Conservation (phyloP, 2,888 invertebrate genomes). For the Chaitophorus viminalis region DNA sequence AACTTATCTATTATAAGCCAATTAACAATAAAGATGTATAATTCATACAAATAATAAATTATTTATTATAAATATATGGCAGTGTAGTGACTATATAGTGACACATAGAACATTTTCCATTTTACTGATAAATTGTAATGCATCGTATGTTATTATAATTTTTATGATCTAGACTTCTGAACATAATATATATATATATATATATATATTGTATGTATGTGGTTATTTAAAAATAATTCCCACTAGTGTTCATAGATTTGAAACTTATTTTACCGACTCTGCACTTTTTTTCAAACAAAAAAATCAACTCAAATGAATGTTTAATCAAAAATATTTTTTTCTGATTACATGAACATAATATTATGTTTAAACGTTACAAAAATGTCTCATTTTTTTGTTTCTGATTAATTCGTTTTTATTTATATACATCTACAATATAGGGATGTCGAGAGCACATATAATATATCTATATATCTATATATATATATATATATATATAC, state of each 20-base stretch:
- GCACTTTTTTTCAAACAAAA: not conserved
- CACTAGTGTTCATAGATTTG: not conserved
- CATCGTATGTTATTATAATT: not conserved
- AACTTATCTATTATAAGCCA: too few species aligned
- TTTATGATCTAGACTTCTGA: not conserved
- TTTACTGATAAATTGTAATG: not conserved
- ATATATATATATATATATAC: too few species aligned
- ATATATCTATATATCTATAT: too few species aligned
- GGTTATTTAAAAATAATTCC: not conserved
- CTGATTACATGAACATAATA: not conserved
- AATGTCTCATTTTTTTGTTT: not conserved
- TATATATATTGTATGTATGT: not conserved
- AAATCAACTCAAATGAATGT: not conserved
- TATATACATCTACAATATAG: not conserved
- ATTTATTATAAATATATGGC: too few species aligned
- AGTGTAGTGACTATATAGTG: too few species aligned
- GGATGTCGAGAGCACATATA: not conserved
- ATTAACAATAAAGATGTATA: too few species aligned
- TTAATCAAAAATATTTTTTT: not conserved
- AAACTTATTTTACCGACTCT: not conserved
- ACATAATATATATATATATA: not conserved
- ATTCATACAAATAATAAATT: too few species aligned
- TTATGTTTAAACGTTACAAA: not conserved
- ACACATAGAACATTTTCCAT: not conserved
- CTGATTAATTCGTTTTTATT: not conserved